A percentile compares a stretch with the other conserved stretches of the same genome.
phyloP scores from a whole-genome alignment of 2,888 invertebrate species.

The Tuberolachnus salignus region DNA sequence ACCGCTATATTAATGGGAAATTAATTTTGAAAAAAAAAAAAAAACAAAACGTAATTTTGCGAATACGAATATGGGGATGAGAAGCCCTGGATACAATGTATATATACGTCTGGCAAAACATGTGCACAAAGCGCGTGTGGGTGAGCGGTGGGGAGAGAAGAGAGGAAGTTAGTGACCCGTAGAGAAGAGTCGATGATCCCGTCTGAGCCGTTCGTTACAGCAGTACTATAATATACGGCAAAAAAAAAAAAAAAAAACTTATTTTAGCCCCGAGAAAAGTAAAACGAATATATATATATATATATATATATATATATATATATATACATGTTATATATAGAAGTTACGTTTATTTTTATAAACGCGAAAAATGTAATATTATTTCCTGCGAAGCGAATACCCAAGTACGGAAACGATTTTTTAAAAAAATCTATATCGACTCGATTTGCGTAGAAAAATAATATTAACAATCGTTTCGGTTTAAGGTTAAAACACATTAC shows the following conservation, averaged over 20 bases:
- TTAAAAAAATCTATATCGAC: too few relatives aligned
- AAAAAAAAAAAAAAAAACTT: not conserved
- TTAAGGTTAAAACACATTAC: too few relatives aligned
- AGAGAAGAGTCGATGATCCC: conserved; percentile 56
- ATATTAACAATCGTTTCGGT: too few relatives aligned
- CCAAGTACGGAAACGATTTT: not conserved
- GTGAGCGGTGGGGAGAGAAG: not conserved
- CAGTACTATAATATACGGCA: not conserved
- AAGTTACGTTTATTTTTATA: too few relatives aligned
- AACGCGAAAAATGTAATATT: not conserved
- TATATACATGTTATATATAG: too few relatives aligned
- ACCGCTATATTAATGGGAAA: too few relatives aligned
- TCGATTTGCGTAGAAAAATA: too few relatives aligned
- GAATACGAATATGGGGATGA: conserved; percentile 34
- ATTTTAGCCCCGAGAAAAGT: conserved; percentile 40
- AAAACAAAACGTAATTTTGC: not conserved
- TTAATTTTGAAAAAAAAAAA: too few relatives aligned
- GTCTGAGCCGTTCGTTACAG: conserved; percentile 34
- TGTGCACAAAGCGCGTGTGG: conserved; percentile 9
- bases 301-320: not conserved
- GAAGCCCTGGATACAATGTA: conserved; percentile 42
- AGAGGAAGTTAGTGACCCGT: conserved; percentile 56
- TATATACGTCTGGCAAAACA: conserved; percentile 24
- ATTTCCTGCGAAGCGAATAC: conserved; percentile 25
- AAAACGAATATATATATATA: conserved; percentile 5